These are phyloP conservation scores for Trissoscelio sp. DNA, from an alignment of 2,888 invertebrate species.

Conservation along the genomic window DNA sequence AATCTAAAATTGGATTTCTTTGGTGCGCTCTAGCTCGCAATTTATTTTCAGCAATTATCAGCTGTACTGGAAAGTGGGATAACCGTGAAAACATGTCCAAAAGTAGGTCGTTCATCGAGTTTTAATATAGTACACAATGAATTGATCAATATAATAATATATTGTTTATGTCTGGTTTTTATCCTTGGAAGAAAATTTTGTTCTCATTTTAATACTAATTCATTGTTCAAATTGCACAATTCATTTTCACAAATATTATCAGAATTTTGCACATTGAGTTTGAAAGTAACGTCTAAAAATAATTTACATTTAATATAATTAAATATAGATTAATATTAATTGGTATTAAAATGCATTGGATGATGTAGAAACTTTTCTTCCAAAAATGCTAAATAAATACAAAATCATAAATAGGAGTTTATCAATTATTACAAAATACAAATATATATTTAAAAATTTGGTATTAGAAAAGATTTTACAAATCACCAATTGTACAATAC, in stretches of 20 bases:
- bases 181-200: background rate
- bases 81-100: slow-evolving; percentile 25
- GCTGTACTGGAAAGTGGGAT: slow-evolving; percentile 12
- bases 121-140: slow-evolving; percentile 18
- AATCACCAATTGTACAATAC: background rate
- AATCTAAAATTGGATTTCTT: slow-evolving; percentile 39
- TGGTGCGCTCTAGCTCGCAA: slow-evolving; percentile 45
- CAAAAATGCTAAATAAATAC: slow-evolving; percentile 11
- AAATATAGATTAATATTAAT: too few relatives aligned
- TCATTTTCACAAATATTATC: too few relatives aligned
- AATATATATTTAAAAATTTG: slow-evolving; percentile 28
- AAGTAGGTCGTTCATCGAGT: slow-evolving; percentile 15
- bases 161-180: background rate
- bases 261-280: too few relatives aligned
- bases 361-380: background rate
- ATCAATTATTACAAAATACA: slow-evolving; percentile 23
- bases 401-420: slow-evolving; percentile 21
- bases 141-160: slow-evolving; percentile 11
- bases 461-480: slow-evolving; percentile 30
- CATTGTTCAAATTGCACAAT: too few relatives aligned
- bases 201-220: too few relatives aligned
- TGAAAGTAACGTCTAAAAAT: too few relatives aligned
- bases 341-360: background rate
- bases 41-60: slow-evolving; percentile 25
- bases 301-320: too few relatives aligned